Conservation (phyloP, 2,888 invertebrate genomes). For the Sisyra terminalis region DNA sequence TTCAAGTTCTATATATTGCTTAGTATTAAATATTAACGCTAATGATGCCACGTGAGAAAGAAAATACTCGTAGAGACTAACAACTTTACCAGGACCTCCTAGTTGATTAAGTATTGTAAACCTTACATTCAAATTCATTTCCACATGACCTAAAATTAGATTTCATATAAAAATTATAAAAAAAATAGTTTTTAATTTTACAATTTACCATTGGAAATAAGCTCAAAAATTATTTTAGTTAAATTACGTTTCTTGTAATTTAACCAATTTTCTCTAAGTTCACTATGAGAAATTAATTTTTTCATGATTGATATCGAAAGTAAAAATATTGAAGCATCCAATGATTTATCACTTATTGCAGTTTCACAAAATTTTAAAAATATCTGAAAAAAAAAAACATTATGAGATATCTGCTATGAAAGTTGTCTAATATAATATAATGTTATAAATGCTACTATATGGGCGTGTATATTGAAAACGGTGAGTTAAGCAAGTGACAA, state of each 20-base stretch:
- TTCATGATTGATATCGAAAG: not conserved
- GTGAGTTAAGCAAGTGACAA: too few relatives aligned
- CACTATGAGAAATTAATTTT: not conserved
- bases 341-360: not conserved
- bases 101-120: conserved; percentile 1
- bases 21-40: conserved; percentile 13
- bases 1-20: conserved; percentile 14
- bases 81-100: not conserved
- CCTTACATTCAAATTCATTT: conserved; percentile 2
- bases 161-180: not conserved
- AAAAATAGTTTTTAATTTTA: not conserved
- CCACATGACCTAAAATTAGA: conserved; percentile 3
- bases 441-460: too few relatives aligned
- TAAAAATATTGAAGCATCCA: not conserved
- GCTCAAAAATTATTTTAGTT: not conserved
- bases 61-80: conserved; percentile 13
- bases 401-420: too few relatives aligned
- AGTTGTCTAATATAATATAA: too few relatives aligned
- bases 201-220: not conserved
- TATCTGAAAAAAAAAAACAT: not conserved
- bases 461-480: too few relatives aligned
- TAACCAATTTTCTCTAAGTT: not conserved
- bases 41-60: conserved; percentile 14
- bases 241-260: not conserved
- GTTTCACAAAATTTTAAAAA: not conserved